Percentiles rank a stretch among this genome's conserved stretches.
Conservation (phyloP, 2,797 vertebrate species). For the Schizopygopsis pylzovi region DNA sequence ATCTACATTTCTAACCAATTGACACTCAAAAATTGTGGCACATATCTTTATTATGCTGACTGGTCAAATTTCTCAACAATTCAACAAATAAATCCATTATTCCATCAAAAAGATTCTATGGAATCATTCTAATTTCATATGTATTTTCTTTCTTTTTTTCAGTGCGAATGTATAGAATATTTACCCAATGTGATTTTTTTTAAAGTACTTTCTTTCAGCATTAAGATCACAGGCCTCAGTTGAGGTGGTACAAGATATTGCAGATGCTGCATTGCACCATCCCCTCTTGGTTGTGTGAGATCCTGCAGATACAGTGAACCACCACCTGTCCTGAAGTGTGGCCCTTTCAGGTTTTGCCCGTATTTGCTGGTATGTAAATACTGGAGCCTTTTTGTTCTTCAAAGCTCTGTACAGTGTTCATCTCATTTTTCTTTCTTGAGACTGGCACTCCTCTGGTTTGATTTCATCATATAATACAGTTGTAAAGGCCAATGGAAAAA, state of each 20-base stretch:
- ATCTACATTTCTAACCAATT: no score
- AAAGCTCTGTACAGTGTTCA: constrained; percentile 1
- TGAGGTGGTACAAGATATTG: constrained; percentile 26
- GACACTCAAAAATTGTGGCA: no score
- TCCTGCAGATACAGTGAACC: constrained; percentile 39
- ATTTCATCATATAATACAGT: not conserved
- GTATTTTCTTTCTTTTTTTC: no score
- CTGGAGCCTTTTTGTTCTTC: not conserved
- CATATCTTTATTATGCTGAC: no score
- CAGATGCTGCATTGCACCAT: constrained; percentile 45
- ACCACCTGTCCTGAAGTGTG: not conserved
- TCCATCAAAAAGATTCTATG: not conserved
- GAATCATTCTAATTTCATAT: no score
- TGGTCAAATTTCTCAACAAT: not conserved
- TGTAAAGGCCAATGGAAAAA: constrained; percentile 37
- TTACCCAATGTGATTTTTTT: no score
- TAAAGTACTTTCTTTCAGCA: no score
- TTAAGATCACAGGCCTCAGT: not conserved
- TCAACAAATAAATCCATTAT: not conserved
- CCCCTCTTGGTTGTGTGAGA: constrained; percentile 27
- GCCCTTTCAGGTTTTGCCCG: constrained; percentile 3
- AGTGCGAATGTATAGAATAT: no score
- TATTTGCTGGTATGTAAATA: not conserved
- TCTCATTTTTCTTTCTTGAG: constrained; percentile 3
- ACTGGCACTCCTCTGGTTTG: not conserved